Percentiles rank a stretch among this genome's conserved stretches.
phyloP scores from a whole-genome alignment of 2,113 vertebrate genomes.

The Eclectus roratus region DNA sequence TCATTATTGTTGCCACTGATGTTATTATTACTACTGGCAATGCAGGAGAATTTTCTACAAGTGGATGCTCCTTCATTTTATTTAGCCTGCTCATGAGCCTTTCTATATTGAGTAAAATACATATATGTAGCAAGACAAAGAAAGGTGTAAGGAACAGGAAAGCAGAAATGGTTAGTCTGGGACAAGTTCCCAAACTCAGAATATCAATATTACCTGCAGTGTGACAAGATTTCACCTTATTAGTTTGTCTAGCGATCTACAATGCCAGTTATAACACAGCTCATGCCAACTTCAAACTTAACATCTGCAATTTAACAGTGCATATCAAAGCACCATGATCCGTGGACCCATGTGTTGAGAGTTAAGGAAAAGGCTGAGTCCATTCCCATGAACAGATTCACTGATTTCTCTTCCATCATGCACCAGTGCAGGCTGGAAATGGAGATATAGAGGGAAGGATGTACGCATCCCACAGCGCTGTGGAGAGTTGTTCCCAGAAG shows the following conservation, averaged over 20 bases:
- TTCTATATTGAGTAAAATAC: neutral
- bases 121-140: neutral
- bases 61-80: neutral
- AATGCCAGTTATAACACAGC: neutral
- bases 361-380: neutral
- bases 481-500: neutral
- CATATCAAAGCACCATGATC: neutral
- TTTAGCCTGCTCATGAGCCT: neutral
- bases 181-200: neutral
- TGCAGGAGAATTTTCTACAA: neutral
- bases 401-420: neutral
- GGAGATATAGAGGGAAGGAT: fast-evolving
- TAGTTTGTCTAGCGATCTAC: neutral
- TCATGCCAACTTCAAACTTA: neutral
- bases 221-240: neutral
- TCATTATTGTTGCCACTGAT: neutral
- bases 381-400: fast-evolving
- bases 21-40: neutral
- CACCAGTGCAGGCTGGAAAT: neutral
- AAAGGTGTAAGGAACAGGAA: neutral
- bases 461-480: fast-evolving
- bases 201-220: neutral
- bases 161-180: neutral
- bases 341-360: neutral
- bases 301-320: neutral